Evolutionary conservation across 2,797 vertebrate genomes (phyloP), one percentile per base, ranked within the genome.

Genomic region (Lerista edwardsae): DNA sequence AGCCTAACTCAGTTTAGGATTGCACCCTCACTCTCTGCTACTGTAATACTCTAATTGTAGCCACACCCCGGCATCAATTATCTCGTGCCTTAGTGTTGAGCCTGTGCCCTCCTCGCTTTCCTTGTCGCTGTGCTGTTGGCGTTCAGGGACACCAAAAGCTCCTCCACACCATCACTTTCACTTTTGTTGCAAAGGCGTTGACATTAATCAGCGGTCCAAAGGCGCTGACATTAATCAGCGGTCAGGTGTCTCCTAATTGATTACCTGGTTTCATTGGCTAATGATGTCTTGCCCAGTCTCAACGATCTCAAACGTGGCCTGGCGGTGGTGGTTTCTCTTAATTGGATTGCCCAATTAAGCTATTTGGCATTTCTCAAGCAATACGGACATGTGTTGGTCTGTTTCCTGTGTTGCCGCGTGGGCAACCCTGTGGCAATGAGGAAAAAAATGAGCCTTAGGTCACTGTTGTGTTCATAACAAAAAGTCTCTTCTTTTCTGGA

Each of bases 71-170:
- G 88, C 91, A 88, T 86, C 72, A 88, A 89, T 90, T 84, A 93
- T 91, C 80, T 92, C 0, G 92, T 94, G 93, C 93, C 93, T 94
- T 94, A 92, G 92, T 93, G 91, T 87, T 88, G 80, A 93, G 87
- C 80, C 67, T 87, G 64, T 68, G 89, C n/a, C n/a, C n/a, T 85
- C 80, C 1, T 72, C 86, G 47, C 3, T 8, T 87, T 2, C 71
- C 0, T 27, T 34, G 79, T 6, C 31, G 44, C 10, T 79, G 10
- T 39, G 65, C 73, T 73, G 41, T 90, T 82, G 79, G 75, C 75
- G 71, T 83, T 15, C 5, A 2, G 14, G 77, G 80, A 87, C 27
- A 41, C 9, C 3, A 27, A 8, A 57, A 59, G n/a, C n/a, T n/a
- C 34, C 23, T 82, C 74, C 51, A 65, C 36, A 17, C 3, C 0